Base-by-base conservation (phyloP, 2,113 vertebrate species). In the Solea solea region DNA sequence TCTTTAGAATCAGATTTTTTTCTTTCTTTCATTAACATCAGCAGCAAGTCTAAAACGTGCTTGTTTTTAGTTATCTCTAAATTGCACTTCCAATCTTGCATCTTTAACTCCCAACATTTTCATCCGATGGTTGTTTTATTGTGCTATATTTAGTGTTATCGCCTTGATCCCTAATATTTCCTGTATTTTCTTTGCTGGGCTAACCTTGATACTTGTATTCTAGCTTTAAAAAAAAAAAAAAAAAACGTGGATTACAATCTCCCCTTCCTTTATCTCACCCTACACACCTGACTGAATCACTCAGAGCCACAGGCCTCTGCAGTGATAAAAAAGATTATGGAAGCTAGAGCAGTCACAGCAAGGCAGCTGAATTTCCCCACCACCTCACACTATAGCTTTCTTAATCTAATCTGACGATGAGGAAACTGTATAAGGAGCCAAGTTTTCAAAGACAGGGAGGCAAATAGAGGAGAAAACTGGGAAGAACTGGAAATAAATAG, bases 371-470 rank as follows among this genome's bases (percentile, higher is more conserved):
- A 63, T 66, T 63, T 72, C 52, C 61, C 49, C 21, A 56, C 53
- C 54, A 50, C 45, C 69, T 61, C 67, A 68, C 61, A 75, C 64
- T 63, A 64, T 48, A 56, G 49, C 63, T 69, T 76, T 64, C 62
- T 74, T 82, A 70, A 88, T 81, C 69, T 72, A 76, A 80, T 63
- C 70, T 73, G 70, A 80, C 72, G 75, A 67, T 60, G 57, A 70
- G 65, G 41, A 64, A 25, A 13, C 40, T 14, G 39, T 42, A 69
- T 53, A 44, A 14, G 41, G 21, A 73, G 50, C 21, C 21, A 12
- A 49, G 41, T 34, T 45, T 61, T 28, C 60, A 25, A 50, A 55
- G 72, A 49, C 41, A 54, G 25, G 21, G 59, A 50, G 58, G 56
- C 46, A 62, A 67, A 28, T 13, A 9, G 64, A 48, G 53, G 11